phyloP scores from a whole-genome alignment of 2,888 invertebrate species.

The Drosophila koepferae region DNA sequence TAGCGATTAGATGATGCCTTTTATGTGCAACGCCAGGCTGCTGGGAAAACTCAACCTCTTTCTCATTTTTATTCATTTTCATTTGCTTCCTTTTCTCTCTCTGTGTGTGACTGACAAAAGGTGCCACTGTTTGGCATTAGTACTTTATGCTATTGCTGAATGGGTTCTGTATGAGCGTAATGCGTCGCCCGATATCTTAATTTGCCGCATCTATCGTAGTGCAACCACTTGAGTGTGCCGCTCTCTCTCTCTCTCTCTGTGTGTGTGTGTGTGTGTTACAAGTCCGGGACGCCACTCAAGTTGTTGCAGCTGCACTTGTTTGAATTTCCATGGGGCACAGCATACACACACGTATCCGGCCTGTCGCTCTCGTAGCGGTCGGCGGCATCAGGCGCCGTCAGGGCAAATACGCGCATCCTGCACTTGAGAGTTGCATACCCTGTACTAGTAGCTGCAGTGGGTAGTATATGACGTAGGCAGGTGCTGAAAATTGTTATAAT shows the following conservation, averaged over 20 bases:
- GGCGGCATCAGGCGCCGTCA: constrained; percentile 56
- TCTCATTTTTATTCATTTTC: constrained; percentile 35
- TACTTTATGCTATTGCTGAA: constrained; percentile 31
- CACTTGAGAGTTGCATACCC: constrained; percentile 62
- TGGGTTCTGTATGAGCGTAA: constrained; percentile 59
- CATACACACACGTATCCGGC: constrained; percentile 68
- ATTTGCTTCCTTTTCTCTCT: neutral
- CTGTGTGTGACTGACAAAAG: constrained; percentile 57
- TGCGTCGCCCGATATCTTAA: constrained; percentile 80
- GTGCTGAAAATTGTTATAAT: neutral
- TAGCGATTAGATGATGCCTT: constrained; percentile 82
- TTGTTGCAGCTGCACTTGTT: constrained; percentile 77
- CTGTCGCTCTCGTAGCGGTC: constrained; percentile 33
- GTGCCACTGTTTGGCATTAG: constrained; percentile 63
- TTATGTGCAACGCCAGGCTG: constrained; percentile 61
- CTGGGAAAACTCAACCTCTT: constrained; percentile 33
- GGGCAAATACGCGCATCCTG: constrained; percentile 74
- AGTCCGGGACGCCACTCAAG: constrained; percentile 60
- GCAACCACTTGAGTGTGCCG: constrained; percentile 49
- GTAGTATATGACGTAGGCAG: neutral
- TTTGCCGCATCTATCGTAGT: constrained; percentile 69
- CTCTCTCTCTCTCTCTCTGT: neutral
- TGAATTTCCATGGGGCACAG: constrained; percentile 61
- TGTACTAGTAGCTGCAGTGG: neutral
- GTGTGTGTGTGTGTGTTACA: neutral